Evolutionary conservation across 2,113 vertebrate species (phyloP).

Genomic region (Aegithalos caudatus): DNA sequence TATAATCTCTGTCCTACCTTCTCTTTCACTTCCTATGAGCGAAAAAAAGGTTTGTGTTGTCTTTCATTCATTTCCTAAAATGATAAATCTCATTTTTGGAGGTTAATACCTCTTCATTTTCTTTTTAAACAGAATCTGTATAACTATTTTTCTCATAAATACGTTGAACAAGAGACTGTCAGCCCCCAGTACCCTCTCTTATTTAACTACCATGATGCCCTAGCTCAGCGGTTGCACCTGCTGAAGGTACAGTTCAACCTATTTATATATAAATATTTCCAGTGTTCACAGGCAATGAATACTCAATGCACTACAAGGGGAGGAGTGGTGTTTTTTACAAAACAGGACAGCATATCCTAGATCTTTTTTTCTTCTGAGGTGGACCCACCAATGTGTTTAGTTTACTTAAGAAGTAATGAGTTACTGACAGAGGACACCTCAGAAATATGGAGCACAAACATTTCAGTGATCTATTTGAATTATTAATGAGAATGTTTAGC

Average conservation of each 20-base stretch:
- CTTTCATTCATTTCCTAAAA: background rate
- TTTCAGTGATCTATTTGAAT: background rate
- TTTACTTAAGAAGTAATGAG: background rate
- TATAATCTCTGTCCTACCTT: conserved; percentile 76
- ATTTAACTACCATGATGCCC: conserved; percentile 79
- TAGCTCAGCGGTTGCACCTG: conserved; percentile 68
- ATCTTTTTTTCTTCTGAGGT: background rate
- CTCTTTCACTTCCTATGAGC: conserved; percentile 66
- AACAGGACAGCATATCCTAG: background rate
- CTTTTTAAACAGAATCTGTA: conserved; percentile 60
- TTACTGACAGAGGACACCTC: background rate
- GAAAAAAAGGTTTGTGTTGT: conserved; percentile 77
- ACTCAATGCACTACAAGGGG: background rate
- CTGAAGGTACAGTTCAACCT: conserved; percentile 64
- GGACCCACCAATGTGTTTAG: background rate
- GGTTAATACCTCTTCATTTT: background rate
- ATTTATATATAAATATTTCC: background rate
- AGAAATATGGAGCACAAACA: background rate
- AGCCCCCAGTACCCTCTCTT: conserved; percentile 67
- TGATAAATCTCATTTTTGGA: background rate
- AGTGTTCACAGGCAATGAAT: background rate
- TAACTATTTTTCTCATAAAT: conserved; percentile 57
- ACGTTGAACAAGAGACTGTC: background rate
- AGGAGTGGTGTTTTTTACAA: background rate
- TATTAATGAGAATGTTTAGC: background rate